A percentile compares a stretch with the other conserved stretches of the same genome.
Conservation (phyloP, 35 echinoderm and acorn worm species). For the Apostichopus californicus region DNA sequence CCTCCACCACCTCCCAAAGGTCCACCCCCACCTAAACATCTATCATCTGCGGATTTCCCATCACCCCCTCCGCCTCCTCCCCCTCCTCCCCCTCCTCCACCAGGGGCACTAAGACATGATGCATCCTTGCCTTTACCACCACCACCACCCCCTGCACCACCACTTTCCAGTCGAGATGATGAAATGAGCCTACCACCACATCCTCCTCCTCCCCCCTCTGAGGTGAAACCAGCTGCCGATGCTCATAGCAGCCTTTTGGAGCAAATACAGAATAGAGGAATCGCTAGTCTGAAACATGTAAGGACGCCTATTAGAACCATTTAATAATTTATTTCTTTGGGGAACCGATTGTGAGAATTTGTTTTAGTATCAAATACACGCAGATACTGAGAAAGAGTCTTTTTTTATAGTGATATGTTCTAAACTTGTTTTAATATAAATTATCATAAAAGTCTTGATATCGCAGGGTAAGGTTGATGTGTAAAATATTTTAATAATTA, state of each 20-base stretch:
- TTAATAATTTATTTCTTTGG: too few relatives aligned
- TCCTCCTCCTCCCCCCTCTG: neutral
- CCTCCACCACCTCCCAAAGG: neutral
- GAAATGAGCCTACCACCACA: neutral
- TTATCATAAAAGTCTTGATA: too few relatives aligned
- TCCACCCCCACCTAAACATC: neutral
- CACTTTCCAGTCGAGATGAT: neutral
- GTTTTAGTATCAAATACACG: too few relatives aligned
- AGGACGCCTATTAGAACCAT: neutral
- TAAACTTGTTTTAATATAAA: too few relatives aligned
- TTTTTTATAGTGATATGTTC: too few relatives aligned
- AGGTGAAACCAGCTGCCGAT: neutral
- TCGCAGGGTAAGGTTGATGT: too few relatives aligned
- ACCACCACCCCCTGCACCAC: neutral
- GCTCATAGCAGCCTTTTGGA: neutral
- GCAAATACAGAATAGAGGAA: neutral
- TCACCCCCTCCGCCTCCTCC: neutral
- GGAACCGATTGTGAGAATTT: too few relatives aligned
- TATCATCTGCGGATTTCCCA: neutral
- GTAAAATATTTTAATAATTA: too few relatives aligned
- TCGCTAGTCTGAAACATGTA: constrained; percentile 21
- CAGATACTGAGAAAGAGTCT: too few relatives aligned
- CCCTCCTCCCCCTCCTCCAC: constrained; percentile 2
- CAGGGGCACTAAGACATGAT: neutral
- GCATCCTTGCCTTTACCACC: neutral